Evolutionary conservation across 2,113 vertebrate species (phyloP).

Genomic region (Tenebrosternarchus preto): DNA sequence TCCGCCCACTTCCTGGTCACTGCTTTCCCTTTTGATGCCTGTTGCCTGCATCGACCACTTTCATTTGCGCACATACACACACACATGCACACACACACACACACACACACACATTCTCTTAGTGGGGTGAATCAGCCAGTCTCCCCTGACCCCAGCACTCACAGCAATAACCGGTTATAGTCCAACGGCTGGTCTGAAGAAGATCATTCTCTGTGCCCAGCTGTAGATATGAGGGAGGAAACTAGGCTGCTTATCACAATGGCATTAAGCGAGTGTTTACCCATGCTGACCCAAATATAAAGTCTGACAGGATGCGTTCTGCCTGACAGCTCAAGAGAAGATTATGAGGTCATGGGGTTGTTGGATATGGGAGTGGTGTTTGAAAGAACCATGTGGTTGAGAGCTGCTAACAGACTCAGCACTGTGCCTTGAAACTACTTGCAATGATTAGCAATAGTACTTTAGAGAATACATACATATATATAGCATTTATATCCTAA

Average conservation of each 20-base stretch:
- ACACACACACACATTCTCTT: not conserved
- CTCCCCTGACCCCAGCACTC: constrained; percentile 1
- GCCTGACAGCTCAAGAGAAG: constrained; percentile 6
- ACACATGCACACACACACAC: too few species aligned
- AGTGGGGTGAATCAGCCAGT: not conserved
- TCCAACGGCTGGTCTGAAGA: not conserved
- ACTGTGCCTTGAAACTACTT: too few species aligned
- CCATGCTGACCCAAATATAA: constrained; percentile 14
- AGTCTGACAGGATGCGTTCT: not conserved
- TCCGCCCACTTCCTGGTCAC: too few species aligned
- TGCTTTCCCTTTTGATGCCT: too few species aligned
- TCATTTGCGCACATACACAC: too few species aligned
- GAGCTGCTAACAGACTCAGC: too few species aligned
- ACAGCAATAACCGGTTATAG: constrained; percentile 3
- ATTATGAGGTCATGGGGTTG: not conserved
- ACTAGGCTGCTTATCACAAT: constrained; percentile 11
- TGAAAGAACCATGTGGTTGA: not conserved
- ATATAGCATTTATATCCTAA: too few species aligned
- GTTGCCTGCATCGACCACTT: too few species aligned
- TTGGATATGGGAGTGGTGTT: not conserved
- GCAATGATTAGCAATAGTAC: too few species aligned
- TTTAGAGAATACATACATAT: too few species aligned
- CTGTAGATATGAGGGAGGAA: constrained; percentile 31
- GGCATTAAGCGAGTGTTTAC: constrained; percentile 25
- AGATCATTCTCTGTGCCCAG: constrained; percentile 6